Conservation (phyloP, 2,888 invertebrate species). For the Candidula unifasciata region DNA sequence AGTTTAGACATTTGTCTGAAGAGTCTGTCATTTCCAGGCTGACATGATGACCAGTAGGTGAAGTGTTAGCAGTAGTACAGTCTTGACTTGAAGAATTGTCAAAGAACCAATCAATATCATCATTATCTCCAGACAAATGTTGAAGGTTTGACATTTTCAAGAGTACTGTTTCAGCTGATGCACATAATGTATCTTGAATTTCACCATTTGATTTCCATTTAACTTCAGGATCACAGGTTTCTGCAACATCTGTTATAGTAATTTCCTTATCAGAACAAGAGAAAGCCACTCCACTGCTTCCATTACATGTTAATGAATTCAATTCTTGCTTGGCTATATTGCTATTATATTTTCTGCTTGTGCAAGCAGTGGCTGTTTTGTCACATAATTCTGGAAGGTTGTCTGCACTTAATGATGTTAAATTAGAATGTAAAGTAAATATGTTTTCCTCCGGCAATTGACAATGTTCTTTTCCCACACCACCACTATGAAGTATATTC, state of each 20-base stretch:
- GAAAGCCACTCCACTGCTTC: neutral
- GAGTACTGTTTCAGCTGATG: constrained; percentile 2
- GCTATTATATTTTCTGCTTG: too few relatives aligned
- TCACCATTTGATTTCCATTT: neutral
- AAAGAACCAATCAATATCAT: constrained; percentile 37
- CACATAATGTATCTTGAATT: neutral
- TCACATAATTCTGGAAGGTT: neutral
- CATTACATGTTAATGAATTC: neutral
- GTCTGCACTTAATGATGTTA: too few relatives aligned
- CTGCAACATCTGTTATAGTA: neutral
- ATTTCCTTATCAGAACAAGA: neutral
- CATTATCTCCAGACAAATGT: neutral
- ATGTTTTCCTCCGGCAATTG: too few relatives aligned
- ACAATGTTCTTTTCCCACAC: too few relatives aligned
- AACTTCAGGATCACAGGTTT: too few relatives aligned
- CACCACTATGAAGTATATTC: neutral
- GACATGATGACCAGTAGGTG: neutral
- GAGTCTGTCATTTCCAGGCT: neutral
- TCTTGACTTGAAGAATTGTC: neutral
- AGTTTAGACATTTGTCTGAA: neutral
- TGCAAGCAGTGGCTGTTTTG: too few relatives aligned
- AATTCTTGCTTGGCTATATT: neutral
- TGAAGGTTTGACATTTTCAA: constrained; percentile 26
- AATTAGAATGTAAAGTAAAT: too few relatives aligned
- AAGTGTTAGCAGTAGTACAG: neutral